A percentile compares a stretch with the other conserved stretches of the same genome.
Conservation (phyloP, 2,888 invertebrate genomes). For the Onchidella celtica region DNA sequence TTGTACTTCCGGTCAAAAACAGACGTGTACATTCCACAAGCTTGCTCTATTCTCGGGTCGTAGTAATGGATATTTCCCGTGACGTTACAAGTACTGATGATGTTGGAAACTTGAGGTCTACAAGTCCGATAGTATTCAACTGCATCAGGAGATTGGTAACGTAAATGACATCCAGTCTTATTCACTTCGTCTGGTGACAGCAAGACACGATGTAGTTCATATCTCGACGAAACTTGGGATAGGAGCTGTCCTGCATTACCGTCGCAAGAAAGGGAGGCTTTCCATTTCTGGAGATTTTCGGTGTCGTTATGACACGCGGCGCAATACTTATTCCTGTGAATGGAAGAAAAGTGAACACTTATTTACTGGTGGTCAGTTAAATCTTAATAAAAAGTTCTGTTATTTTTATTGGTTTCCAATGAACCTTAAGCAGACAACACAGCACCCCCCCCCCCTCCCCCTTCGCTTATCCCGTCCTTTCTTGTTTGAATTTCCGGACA, state of each 20-base stretch:
- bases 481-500: too few species aligned
- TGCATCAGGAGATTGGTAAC: background rate
- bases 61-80: slow-evolving; percentile 49
- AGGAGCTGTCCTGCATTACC: background rate
- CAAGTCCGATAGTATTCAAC: background rate
- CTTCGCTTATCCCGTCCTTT: too few species aligned
- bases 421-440: too few species aligned
- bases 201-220: background rate
- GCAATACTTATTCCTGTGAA: background rate
- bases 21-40: slow-evolving; percentile 45
- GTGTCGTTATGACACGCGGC: background rate
- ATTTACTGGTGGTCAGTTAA: too few species aligned
- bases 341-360: too few species aligned
- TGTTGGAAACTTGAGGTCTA: background rate
- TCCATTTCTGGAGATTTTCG: background rate
- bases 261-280: background rate
- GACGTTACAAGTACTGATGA: slow-evolving; percentile 47
- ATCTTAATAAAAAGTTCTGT: too few species aligned
- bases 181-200: background rate
- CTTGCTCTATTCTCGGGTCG: slow-evolving; percentile 46
- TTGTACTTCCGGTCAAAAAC: slow-evolving; percentile 39
- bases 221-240: background rate
- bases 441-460: too few species aligned
- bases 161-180: background rate
- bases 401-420: too few species aligned